Percentiles rank a stretch among this genome's conserved stretches.
These are phyloP conservation scores for Fulmarus glacialis DNA, from an alignment of 2,113 vertebrate species.

Conservation along the genomic window DNA sequence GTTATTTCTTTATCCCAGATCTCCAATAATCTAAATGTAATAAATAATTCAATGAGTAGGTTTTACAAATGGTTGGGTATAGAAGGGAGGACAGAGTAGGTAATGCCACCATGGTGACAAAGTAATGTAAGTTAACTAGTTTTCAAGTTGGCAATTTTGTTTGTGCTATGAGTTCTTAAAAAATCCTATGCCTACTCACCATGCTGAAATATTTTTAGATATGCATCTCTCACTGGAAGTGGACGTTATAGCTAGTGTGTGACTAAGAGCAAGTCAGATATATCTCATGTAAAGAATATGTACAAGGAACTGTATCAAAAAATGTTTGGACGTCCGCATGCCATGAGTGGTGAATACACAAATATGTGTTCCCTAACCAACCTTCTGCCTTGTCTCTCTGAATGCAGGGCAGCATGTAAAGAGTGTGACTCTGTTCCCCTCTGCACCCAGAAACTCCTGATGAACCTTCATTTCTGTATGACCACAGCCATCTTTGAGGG, in stretches of 20 bases:
- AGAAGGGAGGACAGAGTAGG: not conserved
- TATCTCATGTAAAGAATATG: not conserved
- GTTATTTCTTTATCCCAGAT: not conserved
- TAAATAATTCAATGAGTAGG: not conserved
- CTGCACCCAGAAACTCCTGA: not conserved
- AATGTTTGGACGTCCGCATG: not conserved
- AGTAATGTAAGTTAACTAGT: not conserved
- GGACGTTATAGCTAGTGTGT: not conserved
- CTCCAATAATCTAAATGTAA: not conserved
- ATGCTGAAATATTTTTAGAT: not conserved
- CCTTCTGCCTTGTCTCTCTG: not conserved
- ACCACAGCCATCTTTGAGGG: not conserved
- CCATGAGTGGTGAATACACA: not conserved
- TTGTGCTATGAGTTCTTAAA: not conserved
- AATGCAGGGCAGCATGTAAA: not conserved
- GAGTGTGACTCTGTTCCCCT: not conserved
- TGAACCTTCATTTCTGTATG: not conserved
- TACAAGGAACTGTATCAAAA: not conserved
- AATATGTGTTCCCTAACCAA: not conserved
- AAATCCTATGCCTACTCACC: not conserved
- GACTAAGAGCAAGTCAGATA: not conserved
- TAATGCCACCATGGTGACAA: not conserved
- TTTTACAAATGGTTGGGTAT: not conserved
- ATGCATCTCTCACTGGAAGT: not conserved
- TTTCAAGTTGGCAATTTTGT: not conserved